Conservation (phyloP, 2,113 vertebrate species). For the Neodon shergylaensis region DNA sequence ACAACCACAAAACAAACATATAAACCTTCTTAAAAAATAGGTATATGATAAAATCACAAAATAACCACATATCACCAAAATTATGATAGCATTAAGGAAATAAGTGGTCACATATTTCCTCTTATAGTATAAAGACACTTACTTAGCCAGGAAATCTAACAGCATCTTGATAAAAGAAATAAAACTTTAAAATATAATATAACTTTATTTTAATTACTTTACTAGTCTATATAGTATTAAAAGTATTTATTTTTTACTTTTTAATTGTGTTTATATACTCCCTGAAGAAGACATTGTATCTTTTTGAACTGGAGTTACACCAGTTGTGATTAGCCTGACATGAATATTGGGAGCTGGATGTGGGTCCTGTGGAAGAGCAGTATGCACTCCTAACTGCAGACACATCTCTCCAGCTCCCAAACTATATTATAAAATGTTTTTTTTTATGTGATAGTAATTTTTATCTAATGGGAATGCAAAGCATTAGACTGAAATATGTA, state of each 20-base stretch:
- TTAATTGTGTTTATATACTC: background rate
- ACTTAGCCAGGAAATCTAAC: background rate
- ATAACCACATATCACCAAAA: background rate
- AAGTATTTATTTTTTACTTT: background rate
- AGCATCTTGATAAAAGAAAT: background rate
- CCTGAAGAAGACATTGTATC: background rate
- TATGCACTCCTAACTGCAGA: background rate
- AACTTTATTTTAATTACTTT: background rate
- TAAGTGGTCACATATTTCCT: background rate
- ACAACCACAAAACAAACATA: background rate
- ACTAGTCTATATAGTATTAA: background rate
- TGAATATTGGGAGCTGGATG: background rate
- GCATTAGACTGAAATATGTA: background rate
- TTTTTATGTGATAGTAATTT: background rate
- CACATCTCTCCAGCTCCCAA: background rate
- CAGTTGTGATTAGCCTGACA: background rate
- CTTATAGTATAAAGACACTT: background rate
- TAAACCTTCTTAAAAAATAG: constrained; percentile 5
- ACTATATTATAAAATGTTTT: background rate
- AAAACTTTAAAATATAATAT: constrained; percentile 32
- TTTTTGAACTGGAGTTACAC: background rate
- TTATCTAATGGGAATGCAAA: background rate
- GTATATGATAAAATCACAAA: background rate
- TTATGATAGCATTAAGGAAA: background rate
- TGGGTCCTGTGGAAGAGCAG: background rate